Evolutionary conservation across 2,797 vertebrate genomes (phyloP).

Genomic region (Melanogrammus aeglefinus): DNA sequence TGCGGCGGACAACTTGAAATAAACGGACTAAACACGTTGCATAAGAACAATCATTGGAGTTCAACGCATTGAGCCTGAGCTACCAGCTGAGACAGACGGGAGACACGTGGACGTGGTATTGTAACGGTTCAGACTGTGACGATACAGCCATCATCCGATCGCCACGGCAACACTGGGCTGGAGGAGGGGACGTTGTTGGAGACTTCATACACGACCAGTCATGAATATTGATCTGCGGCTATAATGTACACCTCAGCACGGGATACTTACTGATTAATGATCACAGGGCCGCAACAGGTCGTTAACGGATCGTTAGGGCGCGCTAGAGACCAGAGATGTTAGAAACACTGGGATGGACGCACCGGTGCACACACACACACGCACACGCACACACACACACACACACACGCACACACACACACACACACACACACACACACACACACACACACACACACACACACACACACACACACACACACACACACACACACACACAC

Average conservation of each 20-base stretch:
- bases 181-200: not conserved
- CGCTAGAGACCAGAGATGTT: not conserved
- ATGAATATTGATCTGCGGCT: not conserved
- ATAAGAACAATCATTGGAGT: too few species aligned
- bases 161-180: not conserved
- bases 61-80: too few species aligned
- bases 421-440: not conserved
- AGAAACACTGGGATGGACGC: too few species aligned
- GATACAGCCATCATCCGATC: too few species aligned
- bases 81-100: too few species aligned
- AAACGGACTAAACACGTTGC: too few species aligned
- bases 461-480: not conserved
- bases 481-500: slow-evolving; percentile 1
- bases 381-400: too few species aligned
- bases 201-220: not conserved
- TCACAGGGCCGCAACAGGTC: not conserved
- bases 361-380: too few species aligned
- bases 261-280: not conserved
- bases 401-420: not conserved
- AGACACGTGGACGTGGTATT: too few species aligned
- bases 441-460: not conserved
- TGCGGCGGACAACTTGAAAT: too few species aligned
- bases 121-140: too few species aligned
- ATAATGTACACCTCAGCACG: not conserved
- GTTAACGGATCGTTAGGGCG: not conserved